Evolutionary conservation across 30 jellyfish, hydroid and myxozoan species (phyloP), one percentile per base, ranked within the genome.

Genomic region (Hydractinia symbiolongicarpus): DNA sequence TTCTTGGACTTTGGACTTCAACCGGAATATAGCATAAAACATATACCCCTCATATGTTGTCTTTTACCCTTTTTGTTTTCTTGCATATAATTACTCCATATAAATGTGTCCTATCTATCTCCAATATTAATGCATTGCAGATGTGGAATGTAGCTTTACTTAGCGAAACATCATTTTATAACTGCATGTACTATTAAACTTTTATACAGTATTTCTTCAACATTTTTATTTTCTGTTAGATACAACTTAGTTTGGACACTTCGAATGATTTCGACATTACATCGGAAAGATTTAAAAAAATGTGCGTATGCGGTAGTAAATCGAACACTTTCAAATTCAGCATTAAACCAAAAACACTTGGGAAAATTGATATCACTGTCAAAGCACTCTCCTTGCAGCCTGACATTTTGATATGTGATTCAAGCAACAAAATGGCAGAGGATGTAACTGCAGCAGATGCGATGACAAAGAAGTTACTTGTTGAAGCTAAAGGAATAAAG

Each of bases 401-500:
- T 75, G 50, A 51, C 50, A 7, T 7, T 7, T 7, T 30, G 4
- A 58, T 71, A 19, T 71, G 80, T 20, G 80, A 15, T 19, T 50
- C 80, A n/a, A 71, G 51, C 51, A 15, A 50, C n/a, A 80, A 77
- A 54, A 74, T 20, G 51, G 75, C 81, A 75, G 93, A 79, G 66
- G 54, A 61, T 20, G 49, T 75, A 5, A 11, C 53, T 14, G 83
- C 83, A 6, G 73, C 83, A 14, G 83, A 75, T 54, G 83, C 83
- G 54, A 19, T 75, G 51, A 50, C 75, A 6, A 75, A 55, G 83
- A 75, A 75, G 54, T 53, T 75, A 44, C 76, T 75, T 49, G 83
- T 75, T 30, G 83, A 75, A 17, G 83, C 97, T 56, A 95, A 90
- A 79, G 97, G 97, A 11, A 71, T 90, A 13, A 90, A 90, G 57